Conservation (phyloP, 2,888 invertebrate species). For the Gari tellinella region DNA sequence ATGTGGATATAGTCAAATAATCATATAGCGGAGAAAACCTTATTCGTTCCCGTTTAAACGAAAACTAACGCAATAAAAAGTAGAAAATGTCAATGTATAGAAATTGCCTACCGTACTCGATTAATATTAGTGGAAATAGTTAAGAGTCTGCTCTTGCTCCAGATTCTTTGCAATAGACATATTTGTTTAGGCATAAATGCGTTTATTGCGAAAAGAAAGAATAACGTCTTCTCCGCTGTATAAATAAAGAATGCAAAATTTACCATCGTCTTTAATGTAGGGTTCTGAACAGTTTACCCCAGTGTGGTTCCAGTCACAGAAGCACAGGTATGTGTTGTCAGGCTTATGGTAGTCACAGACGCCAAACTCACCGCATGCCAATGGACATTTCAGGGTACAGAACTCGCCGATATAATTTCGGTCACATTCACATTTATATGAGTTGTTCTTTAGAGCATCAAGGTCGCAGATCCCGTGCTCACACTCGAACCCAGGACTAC, state of each 20-base stretch:
- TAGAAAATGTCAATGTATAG: no score
- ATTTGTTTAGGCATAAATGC: no score
- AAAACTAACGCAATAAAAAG: no score
- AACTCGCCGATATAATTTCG: conserved; percentile 62
- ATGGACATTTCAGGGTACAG: conserved; percentile 54
- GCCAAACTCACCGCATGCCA: conserved; percentile 64
- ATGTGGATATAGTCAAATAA: no score
- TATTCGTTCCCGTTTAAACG: no score
- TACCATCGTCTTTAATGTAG: conserved; percentile 39
- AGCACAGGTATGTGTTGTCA: conserved; percentile 36
- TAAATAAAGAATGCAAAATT: neutral
- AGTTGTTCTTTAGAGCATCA: conserved; percentile 26
- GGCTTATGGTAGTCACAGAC: conserved; percentile 41
- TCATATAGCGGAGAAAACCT: no score
- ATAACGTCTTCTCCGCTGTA: no score
- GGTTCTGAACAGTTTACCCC: conserved; percentile 57
- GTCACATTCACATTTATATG: conserved; percentile 61
- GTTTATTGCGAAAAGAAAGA: no score
- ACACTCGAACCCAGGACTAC: conserved; percentile 54
- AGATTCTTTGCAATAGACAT: no score
- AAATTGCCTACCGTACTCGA: no score
- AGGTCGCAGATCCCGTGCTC: conserved; percentile 53
- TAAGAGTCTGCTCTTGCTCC: no score
- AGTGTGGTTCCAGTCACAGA: conserved; percentile 59
- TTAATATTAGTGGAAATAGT: no score